Evolutionary conservation across 1,140 invertebrate species (phyloP), one percentile per base, ranked within the genome.

Genomic region (Apolygus lucorum): DNA sequence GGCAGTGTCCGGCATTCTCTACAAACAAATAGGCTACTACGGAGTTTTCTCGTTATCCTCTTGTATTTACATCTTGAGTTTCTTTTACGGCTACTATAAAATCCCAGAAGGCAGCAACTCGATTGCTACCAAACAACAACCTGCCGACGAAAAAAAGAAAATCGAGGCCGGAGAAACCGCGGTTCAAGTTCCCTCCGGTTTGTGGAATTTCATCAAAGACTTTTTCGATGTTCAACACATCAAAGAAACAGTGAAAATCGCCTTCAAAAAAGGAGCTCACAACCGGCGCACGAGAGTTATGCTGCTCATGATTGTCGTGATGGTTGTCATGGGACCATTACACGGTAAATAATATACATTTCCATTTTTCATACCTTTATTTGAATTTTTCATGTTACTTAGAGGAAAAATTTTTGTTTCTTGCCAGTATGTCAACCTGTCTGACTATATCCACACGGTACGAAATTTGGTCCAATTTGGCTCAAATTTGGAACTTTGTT

Each of bases 261-360:
- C 71, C 2, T 70, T 72, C 62, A 70, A 69, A 74, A 79, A 82
- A 29, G 89, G 88, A 1, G 85, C 85, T 11, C 25, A 66, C 34
- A 68, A 68, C 66, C 22, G 71, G n/a, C 54, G 52, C 70, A 81
- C 86, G 70, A 82, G 88, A 42, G 88, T 91, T 21, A 84, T 88
- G 68, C 84, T 90, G 75, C 80, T 92, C 2, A 90, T 91, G 82
- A 78, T 91, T 28, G 87, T 90, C 28, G 84, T 90, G n/a, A 90
- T 90, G 83, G 88, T 91, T 14, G 88, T 91, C 65, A 90, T 91
- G 72, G 90, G 90, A 64, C 89, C 89, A 0, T 84, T 91, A 78
- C 88, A 91, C 73, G 90, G 88, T 90, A 77, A 85, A 85, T n/a
- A n/a, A n/a, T 49, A 11, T 49, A 8, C 8, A 49, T 11, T 49